Evolutionary conservation across 2,888 invertebrate species (phyloP).

Genomic region (Thumatha senex): DNA sequence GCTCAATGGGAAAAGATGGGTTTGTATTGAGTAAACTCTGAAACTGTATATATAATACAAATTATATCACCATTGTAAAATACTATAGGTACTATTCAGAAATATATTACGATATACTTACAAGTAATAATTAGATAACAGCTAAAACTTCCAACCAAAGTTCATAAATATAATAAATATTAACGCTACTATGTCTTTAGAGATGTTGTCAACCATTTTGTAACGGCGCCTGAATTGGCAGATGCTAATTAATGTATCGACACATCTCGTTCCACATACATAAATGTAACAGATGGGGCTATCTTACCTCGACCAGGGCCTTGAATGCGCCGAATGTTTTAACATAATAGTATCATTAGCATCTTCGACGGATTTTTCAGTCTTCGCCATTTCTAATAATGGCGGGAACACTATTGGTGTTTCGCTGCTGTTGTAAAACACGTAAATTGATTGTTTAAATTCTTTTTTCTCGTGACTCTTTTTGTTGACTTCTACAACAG

Average conservation of each 20-base stretch:
- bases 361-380: constrained; percentile 46
- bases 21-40: too few relatives aligned
- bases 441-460: constrained; percentile 47
- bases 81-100: too few relatives aligned
- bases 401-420: constrained; percentile 63
- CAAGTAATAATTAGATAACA: too few relatives aligned
- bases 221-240: neutral
- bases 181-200: neutral
- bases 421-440: constrained; percentile 56
- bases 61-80: too few relatives aligned
- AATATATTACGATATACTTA: too few relatives aligned
- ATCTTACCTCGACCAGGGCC: constrained; percentile 72
- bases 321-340: constrained; percentile 68
- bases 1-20: too few relatives aligned
- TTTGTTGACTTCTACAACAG: constrained; percentile 46
- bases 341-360: constrained; percentile 68
- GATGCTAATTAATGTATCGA: neutral
- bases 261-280: neutral
- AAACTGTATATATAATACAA: too few relatives aligned
- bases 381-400: constrained; percentile 48
- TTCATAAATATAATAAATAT: too few relatives aligned
- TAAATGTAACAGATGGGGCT: constrained; percentile 5
- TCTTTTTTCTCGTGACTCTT: constrained; percentile 46
- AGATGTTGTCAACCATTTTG: neutral
- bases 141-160: too few relatives aligned